A percentile compares a stretch with the other conserved stretches of the same genome.
phyloP scores from a whole-genome alignment of 1,140 invertebrate species.

The Neodiprion lecontei region DNA sequence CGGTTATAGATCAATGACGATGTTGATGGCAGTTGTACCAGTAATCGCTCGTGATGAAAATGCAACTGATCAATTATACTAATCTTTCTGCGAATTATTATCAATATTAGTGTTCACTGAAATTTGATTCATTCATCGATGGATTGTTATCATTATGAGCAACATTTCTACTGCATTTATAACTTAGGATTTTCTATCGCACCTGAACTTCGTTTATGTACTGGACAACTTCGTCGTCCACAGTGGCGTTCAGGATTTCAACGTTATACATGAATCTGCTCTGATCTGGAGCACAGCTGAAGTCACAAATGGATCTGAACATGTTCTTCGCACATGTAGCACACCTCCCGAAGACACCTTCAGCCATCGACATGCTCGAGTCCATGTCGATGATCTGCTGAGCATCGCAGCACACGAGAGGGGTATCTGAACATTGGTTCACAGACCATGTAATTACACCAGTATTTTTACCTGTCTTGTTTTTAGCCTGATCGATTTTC shows the following conservation, averaged over 20 bases:
- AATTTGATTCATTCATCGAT: too few relatives aligned
- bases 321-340: constrained; percentile 68
- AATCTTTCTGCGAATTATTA: too few relatives aligned
- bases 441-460: constrained; percentile 1
- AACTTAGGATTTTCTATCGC: neutral
- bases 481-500: neutral
- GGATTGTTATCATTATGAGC: too few relatives aligned
- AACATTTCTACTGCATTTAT: too few relatives aligned
- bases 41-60: too few relatives aligned
- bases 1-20: too few relatives aligned
- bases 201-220: constrained; percentile 34
- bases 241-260: neutral
- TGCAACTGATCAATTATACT: too few relatives aligned
- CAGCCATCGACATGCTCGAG: constrained; percentile 57
- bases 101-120: too few relatives aligned
- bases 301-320: constrained; percentile 65
- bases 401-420: constrained; percentile 63
- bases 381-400: constrained; percentile 60
- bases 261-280: constrained; percentile 59
- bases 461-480: neutral
- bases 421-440: constrained; percentile 30
- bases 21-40: too few relatives aligned
- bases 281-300: constrained; percentile 69
- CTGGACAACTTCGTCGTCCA: neutral
- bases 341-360: constrained; percentile 67